Base-by-base conservation (phyloP, 92 coral and sea anemone genomes). In the Epizoanthus rinbou region DNA sequence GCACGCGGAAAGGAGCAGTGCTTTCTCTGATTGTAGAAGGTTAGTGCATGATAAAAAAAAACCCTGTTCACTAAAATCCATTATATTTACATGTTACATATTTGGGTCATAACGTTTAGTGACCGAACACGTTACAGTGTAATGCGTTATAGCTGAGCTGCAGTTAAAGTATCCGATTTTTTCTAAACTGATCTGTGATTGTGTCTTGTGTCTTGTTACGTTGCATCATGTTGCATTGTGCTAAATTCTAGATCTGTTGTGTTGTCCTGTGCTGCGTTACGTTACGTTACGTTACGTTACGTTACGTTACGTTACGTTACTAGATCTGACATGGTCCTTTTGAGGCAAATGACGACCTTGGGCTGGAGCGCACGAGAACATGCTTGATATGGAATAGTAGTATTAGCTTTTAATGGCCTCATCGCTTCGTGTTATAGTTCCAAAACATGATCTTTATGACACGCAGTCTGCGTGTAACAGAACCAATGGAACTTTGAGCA, bases 21-120 rank as follows among this genome's bases (percentile, higher is more conserved):
- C 62, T 78, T 60, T 78, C 82, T 37, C 71, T 76, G 54, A 39
- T 37, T 9, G 69, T 78, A 25, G 14, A 13, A 60, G 71, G 82
- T 67, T 10, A 22, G 71, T 22, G 16, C n/a, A 35, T 0, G 43
- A 2, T 28, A 65, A 4, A 1, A 65, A 25, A 65, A n/a, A n/a
- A n/a, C n/a, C 8, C 18, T 28, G 50, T 9, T 65, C 2, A 65
- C 14, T 28, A 17, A 14, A 11, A 2, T 6, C n/a, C 8, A 13
- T 17, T 18, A 31, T 65, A 65, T 8, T 8, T 24, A 6, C 5
- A 65, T 3, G 50, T 43, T 43, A 43, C 50, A 43, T 15, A 10
- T 50, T 50, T 50, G 7, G 54, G 31, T 9, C 54, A 50, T 2
- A 50, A 11, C 50, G 5, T 9, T 6, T 9, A 43, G 50, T 43